Evolutionary conservation across 2,888 invertebrate genomes (phyloP).

Genomic region (Drosophila subquinaria): DNA sequence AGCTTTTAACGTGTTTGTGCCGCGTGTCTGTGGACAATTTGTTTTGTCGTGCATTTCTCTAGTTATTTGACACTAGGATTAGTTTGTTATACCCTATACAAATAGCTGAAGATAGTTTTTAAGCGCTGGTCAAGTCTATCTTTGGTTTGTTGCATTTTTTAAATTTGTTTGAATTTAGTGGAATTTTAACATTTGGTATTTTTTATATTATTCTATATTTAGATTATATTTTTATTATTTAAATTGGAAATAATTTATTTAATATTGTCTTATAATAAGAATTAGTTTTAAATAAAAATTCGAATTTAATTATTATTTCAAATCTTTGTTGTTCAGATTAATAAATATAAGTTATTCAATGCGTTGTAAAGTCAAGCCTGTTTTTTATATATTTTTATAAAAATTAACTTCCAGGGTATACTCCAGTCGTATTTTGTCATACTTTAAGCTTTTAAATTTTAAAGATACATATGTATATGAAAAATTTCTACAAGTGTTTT

Average conservation of each 20-base stretch:
- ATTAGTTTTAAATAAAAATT: no score
- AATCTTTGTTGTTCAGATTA: no score
- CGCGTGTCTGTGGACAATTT: conserved; percentile 73
- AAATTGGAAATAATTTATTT: no score
- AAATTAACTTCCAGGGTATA: neutral
- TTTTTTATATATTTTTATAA: no score
- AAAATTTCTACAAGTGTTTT: conserved; percentile 16
- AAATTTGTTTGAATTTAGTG: no score
- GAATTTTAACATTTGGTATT: neutral
- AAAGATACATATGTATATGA: conserved; percentile 22
- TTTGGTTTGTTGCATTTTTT: no score
- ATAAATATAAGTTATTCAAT: no score
- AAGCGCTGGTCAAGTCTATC: neutral
- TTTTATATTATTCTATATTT: neutral
- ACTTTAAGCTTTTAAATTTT: conserved; percentile 35
- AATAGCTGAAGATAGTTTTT: neutral
- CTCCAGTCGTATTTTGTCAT: neutral
- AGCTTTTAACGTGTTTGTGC: conserved; percentile 50
- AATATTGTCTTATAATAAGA: no score
- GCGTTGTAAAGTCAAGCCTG: no score
- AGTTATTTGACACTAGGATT: conserved; percentile 50
- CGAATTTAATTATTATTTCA: no score
- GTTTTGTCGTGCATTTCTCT: conserved; percentile 65
- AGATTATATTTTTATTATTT: neutral
- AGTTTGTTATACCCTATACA: conserved; percentile 13